Evolutionary conservation across 23 tunicate genomes (phyloP).

Genomic region (Corella eumyota): DNA sequence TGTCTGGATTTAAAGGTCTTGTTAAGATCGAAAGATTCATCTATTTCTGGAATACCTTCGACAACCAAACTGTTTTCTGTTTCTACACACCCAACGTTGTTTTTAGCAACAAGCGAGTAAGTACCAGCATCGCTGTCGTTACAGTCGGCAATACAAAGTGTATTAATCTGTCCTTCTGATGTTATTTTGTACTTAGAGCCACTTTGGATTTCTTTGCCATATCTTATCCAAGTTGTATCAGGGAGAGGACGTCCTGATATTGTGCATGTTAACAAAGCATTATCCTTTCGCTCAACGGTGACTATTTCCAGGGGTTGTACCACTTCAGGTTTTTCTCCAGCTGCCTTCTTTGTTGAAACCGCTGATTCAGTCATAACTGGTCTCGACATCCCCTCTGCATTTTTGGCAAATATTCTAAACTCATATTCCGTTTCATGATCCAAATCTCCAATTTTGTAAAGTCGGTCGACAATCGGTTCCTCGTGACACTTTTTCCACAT

Average conservation of each 20-base stretch:
- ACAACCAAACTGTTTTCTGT: slow-evolving; percentile 56
- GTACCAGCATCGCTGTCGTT: slow-evolving; percentile 64
- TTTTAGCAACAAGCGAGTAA: slow-evolving; percentile 55
- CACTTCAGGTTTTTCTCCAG: slow-evolving; percentile 85
- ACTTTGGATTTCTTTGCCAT: slow-evolving; percentile 66
- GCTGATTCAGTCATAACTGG: slow-evolving; percentile 62
- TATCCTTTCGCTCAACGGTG: slow-evolving; percentile 21
- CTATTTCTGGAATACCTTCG: slow-evolving; percentile 65
- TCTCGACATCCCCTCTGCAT: slow-evolving; percentile 69
- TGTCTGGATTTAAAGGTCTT: slow-evolving; percentile 22
- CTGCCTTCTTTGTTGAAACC: slow-evolving; percentile 65
- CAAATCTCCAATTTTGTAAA: slow-evolving; percentile 82
- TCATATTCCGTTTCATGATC: slow-evolving; percentile 91
- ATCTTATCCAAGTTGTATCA: slow-evolving; percentile 74
- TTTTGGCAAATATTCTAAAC: slow-evolving; percentile 77
- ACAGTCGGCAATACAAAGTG: slow-evolving; percentile 33
- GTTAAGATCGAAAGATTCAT: slow-evolving; percentile 38
- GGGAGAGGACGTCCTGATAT: slow-evolving; percentile 85
- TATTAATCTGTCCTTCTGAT: slow-evolving; percentile 66
- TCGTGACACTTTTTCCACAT: slow-evolving; percentile 89
- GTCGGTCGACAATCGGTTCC: slow-evolving; percentile 63
- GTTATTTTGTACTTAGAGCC: slow-evolving; percentile 85
- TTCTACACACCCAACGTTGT: slow-evolving; percentile 81
- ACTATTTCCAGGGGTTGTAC: slow-evolving; percentile 32
- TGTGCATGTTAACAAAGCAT: slow-evolving; percentile 36